Base-by-base conservation (phyloP, 2,888 invertebrate genomes). In the Gastracanthus pulcherrimus region DNA sequence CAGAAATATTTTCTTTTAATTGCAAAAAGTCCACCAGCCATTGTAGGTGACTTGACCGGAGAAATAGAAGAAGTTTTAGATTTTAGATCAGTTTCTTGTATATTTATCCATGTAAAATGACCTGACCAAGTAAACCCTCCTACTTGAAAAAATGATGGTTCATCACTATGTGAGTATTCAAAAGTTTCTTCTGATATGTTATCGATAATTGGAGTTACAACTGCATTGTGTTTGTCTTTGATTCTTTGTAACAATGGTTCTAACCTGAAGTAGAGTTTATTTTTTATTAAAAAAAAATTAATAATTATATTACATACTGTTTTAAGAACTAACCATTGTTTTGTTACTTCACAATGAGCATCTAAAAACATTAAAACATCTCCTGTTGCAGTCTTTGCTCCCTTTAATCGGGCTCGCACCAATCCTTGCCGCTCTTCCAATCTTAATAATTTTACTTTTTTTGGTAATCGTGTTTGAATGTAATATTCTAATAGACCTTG, bases 11-110 rank as follows among this genome's bases (percentile, higher is more conserved):
- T 94, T 74, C 97, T 94, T 86, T 97, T 95, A 74, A 98, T 98
- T 0, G 98, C 99, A 92, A 99, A 98, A 80, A 99, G 92, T 0
- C 99, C 99, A 0, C 99, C 99, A n/a, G 99, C 98, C 99, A 99
- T 99, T 0, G 99, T 99, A 0, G 99, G 99, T 0, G 98, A 96
- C 87, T 94, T 95, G 0, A 96, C 95, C 0, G 96, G 95, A 4
- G 93, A 92, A 76, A 94, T 93, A 41, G 93, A 92, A 0, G 93
- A 93, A 2, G 94, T 93, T 13, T 94, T 92, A 0, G 95, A 89
- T 81, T 93, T 93, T 85, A 94, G 93, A 89, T 95, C 95, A 19
- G 93, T 91, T 79, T 94, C 93, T 13, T 96, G 95, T 60, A 96
- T 94, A 83, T 95, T 94, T 82, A 97, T 96, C 98, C 98, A 98